phyloP scores from a whole-genome alignment of 2,113 vertebrate genomes.

The Notiomystis cincta region DNA sequence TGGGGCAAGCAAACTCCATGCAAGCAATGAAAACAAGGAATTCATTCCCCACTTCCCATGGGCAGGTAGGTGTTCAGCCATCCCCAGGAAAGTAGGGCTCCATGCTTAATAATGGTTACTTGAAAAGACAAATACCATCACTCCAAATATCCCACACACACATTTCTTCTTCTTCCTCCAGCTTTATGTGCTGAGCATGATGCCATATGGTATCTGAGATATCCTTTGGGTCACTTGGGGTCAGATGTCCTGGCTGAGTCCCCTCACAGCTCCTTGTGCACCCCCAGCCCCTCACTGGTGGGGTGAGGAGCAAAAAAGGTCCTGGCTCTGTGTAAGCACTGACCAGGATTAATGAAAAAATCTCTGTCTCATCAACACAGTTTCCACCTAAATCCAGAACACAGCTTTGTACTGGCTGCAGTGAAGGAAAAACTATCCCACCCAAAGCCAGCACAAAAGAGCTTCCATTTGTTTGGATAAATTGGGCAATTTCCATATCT shows the following conservation, averaged over 20 bases:
- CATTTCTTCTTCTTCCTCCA: background rate
- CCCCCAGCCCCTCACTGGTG: background rate
- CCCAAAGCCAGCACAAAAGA: background rate
- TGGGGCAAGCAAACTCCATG: background rate
- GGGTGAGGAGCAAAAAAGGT: background rate
- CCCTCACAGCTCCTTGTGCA: too few species aligned
- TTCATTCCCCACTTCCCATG: background rate
- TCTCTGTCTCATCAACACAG: background rate
- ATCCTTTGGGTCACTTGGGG: background rate
- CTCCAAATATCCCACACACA: background rate
- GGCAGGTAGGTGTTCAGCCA: background rate
- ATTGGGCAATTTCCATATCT: background rate
- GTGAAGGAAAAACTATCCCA: background rate
- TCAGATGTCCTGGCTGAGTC: background rate
- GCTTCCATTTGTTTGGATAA: background rate
- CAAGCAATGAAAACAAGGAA: background rate
- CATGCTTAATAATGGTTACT: accelerated
- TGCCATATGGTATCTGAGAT: accelerated
- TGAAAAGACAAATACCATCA: background rate
- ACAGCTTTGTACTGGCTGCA: background rate
- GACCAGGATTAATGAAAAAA: background rate
- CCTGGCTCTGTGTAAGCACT: too few species aligned
- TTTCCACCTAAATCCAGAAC: background rate
- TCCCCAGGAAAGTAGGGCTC: background rate
- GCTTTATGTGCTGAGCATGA: background rate